A percentile compares a stretch with the other conserved stretches of the same genome.
Evolutionary conservation across 2,113 vertebrate species (phyloP).

Genomic region (Climacteris rufus): DNA sequence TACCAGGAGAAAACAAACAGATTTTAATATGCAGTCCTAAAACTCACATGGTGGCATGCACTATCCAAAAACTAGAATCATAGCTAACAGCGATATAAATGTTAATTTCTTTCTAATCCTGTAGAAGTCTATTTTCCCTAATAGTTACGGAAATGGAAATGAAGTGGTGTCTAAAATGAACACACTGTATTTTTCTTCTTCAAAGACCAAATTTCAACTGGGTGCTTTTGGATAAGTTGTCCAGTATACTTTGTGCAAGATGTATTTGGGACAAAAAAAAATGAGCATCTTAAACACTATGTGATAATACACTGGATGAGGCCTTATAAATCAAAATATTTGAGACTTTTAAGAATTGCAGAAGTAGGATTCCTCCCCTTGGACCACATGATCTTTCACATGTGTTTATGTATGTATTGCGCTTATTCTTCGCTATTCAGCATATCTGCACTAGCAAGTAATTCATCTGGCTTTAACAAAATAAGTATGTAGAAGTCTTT

Average conservation of each 20-base stretch:
- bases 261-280: neutral
- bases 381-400: neutral
- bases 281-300: neutral
- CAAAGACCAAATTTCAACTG: neutral
- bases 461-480: neutral
- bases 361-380: neutral
- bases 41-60: neutral
- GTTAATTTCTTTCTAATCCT: constrained; percentile 20
- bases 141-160: neutral
- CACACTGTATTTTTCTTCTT: neutral
- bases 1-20: neutral
- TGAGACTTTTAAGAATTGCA: neutral
- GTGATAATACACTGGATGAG: neutral
- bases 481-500: neutral
- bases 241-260: neutral
- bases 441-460: neutral
- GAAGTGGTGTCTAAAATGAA: neutral
- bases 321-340: neutral
- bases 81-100: neutral
- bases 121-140: neutral
- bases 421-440: neutral
- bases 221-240: neutral
- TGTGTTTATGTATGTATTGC: neutral
- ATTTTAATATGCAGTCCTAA: neutral
- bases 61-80: neutral